Conservation (phyloP, 2,888 invertebrate species). For the Uropetala carovei region DNA sequence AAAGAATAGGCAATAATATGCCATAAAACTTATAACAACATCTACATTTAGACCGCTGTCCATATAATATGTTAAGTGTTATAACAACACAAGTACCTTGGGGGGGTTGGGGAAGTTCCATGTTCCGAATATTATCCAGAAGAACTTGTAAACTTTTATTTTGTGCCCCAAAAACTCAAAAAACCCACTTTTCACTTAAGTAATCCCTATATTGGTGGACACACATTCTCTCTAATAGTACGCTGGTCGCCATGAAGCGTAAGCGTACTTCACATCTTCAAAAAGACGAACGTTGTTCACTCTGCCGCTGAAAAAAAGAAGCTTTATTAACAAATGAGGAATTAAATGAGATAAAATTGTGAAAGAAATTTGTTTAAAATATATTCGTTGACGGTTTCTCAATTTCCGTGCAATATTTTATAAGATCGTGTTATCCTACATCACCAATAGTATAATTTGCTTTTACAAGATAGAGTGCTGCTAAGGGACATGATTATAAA, state of each 20-base stretch:
- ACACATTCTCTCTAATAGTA: slow-evolving; percentile 46
- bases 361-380: too few species aligned
- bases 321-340: not conserved
- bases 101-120: slow-evolving; percentile 57
- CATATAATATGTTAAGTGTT: not conserved
- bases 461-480: too few species aligned
- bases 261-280: slow-evolving; percentile 63
- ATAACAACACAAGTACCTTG: slow-evolving; percentile 35
- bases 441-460: too few species aligned
- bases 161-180: slow-evolving; percentile 40
- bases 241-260: slow-evolving; percentile 62
- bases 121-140: not conserved
- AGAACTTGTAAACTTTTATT: not conserved
- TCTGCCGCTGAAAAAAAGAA: slow-evolving; percentile 44
- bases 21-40: not conserved
- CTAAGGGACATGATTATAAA: too few species aligned
- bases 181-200: slow-evolving; percentile 39
- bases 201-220: slow-evolving; percentile 33
- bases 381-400: too few species aligned
- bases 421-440: too few species aligned
- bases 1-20: not conserved
- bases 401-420: too few species aligned
- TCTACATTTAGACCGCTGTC: not conserved
- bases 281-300: slow-evolving; percentile 61
- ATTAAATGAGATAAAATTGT: not conserved